Evolutionary conservation across 2,888 invertebrate species (phyloP).

Genomic region (Caenorhabditis sulstoni): DNA sequence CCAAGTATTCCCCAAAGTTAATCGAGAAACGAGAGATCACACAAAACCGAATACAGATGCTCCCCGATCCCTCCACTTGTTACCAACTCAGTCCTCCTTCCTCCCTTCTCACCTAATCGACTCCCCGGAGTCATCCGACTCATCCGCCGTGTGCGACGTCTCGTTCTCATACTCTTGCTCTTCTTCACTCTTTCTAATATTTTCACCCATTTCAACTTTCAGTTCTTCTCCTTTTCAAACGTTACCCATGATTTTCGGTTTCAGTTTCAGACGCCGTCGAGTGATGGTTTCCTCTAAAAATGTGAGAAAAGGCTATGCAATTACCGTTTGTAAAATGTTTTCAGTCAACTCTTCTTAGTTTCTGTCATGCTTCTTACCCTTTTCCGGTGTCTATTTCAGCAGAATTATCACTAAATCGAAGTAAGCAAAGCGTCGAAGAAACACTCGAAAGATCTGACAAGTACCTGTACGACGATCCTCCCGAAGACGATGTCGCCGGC

Average conservation of each 20-base stretch:
- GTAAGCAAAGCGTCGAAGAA: background rate
- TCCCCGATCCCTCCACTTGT: conserved; percentile 14
- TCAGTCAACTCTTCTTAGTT: background rate
- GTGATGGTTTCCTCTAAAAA: conserved; percentile 22
- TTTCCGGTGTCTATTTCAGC: conserved; percentile 43
- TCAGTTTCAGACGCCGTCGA: conserved; percentile 26
- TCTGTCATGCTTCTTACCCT: conserved; percentile 53
- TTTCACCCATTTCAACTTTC: conserved; percentile 7
- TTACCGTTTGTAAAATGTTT: background rate
- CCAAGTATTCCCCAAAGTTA: conserved; percentile 25
- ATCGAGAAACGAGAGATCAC: conserved; percentile 14
- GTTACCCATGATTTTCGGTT: conserved; percentile 35
- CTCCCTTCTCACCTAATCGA: conserved; percentile 37
- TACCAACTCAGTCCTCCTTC: conserved; percentile 14
- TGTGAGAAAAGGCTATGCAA: conserved; percentile 1
- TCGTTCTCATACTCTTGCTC: conserved; percentile 45
- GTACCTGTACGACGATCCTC: conserved; percentile 34
- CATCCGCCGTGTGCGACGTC: conserved; percentile 40
- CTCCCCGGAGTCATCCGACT: conserved; percentile 49
- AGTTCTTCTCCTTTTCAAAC: conserved; percentile 21
- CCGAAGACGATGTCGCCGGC: background rate
- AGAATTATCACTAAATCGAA: conserved; percentile 25
- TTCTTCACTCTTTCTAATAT: conserved; percentile 39
- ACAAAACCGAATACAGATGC: conserved; percentile 1
- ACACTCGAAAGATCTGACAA: background rate